phyloP scores from a whole-genome alignment of 2,797 vertebrate genomes.

The Sternotherus odoratus region DNA sequence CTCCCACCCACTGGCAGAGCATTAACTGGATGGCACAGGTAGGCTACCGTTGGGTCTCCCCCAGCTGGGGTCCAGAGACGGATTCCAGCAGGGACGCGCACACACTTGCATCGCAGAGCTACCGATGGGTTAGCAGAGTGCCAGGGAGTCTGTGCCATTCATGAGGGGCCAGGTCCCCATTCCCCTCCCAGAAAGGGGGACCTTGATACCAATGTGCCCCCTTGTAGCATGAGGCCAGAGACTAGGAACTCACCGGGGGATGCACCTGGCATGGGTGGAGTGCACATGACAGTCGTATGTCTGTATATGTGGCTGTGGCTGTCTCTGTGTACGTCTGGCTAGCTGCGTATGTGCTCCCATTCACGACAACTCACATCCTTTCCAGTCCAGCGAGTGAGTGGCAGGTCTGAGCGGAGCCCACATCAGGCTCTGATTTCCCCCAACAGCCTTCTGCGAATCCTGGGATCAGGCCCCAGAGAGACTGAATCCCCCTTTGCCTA shows the following conservation, averaged over 20 bases:
- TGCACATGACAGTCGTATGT: not conserved
- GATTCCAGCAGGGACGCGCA: not conserved
- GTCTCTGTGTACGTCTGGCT: not conserved
- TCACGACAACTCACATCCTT: not conserved
- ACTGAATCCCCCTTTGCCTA: no score
- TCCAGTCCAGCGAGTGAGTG: not conserved
- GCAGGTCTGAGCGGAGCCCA: not conserved
- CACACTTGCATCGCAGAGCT: not conserved
- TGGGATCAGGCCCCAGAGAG: no score
- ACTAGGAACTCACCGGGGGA: not conserved
- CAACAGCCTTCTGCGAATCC: no score
- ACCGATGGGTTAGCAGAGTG: not conserved
- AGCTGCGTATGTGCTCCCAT: not conserved
- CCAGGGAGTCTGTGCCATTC: not conserved
- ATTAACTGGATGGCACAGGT: no score
- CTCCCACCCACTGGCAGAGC: no score
- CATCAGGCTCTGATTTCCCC: not conserved
- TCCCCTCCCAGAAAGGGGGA: not conserved
- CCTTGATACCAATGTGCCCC: not conserved
- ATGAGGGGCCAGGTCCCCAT: not conserved
- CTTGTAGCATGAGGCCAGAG: not conserved
- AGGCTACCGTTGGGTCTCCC: no score
- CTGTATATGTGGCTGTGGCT: no score
- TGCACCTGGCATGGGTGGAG: not conserved
- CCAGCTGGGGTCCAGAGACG: not conserved